phyloP scores from a whole-genome alignment of 2,797 vertebrate genomes.

The Chelidonichthys spinosus region DNA sequence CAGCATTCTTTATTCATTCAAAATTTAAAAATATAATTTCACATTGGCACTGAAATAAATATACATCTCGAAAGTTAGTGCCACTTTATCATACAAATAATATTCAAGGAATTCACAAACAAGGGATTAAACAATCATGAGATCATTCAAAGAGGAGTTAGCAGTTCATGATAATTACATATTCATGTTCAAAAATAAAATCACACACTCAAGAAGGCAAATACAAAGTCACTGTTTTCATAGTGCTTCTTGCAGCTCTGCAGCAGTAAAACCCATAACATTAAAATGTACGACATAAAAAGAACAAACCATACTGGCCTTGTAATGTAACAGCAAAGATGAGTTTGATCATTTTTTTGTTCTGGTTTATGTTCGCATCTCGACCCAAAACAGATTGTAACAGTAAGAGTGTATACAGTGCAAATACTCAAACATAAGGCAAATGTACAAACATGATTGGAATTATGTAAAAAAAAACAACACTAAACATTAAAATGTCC shows the following conservation, averaged over 20 bases:
- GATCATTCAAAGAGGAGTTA: conserved; percentile 13
- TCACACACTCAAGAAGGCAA: conserved; percentile 34
- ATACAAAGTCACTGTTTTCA: conserved; percentile 33
- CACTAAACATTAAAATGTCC: conserved; percentile 7
- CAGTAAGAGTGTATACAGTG: conserved; percentile 34
- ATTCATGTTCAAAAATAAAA: conserved; percentile 16
- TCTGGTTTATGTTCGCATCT: conserved; percentile 4
- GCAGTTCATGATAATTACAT: conserved; percentile 34
- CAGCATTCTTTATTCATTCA: conserved; percentile 77
- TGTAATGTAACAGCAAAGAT: conserved; percentile 41
- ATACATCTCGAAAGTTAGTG: conserved; percentile 44
- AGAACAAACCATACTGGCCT: conserved; percentile 31
- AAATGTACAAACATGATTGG: conserved; percentile 31
- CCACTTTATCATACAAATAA: conserved; percentile 43
- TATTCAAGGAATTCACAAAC: conserved; percentile 40
- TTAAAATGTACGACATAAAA: not conserved
- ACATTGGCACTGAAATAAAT: conserved; percentile 72
- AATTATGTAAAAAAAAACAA: conserved; percentile 13
- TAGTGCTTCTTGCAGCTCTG: conserved; percentile 4
- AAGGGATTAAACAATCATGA: conserved; percentile 36
- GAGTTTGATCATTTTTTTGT: conserved; percentile 14
- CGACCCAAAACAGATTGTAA: conserved; percentile 33
- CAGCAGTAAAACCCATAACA: not conserved
- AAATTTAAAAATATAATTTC: conserved; percentile 74
- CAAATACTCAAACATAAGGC: conserved; percentile 48